A percentile compares a stretch with the other conserved stretches of the same genome.
These are phyloP conservation scores for Amazona vittata DNA, from an alignment of 2,113 vertebrate genomes.

Conservation along the genomic window DNA sequence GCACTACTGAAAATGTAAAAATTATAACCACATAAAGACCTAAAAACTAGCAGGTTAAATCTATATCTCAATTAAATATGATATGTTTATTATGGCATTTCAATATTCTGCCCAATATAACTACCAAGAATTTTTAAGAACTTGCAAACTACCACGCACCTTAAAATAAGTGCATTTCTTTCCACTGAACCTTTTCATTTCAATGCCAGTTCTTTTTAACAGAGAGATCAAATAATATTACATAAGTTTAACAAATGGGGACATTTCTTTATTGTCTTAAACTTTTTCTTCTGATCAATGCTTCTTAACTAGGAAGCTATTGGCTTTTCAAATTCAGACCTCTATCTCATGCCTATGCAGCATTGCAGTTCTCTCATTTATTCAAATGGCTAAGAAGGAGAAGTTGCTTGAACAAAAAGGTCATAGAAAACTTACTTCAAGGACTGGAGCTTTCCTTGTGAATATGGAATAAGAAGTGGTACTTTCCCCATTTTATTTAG, in stretches of 20 bases:
- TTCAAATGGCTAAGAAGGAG: not conserved
- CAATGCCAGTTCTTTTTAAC: not conserved
- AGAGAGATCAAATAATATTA: not conserved
- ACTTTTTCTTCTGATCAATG: not conserved
- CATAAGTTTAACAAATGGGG: not conserved
- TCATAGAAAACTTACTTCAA: conserved; percentile 67
- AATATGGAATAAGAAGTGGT: conserved; percentile 69
- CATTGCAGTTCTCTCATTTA: not conserved
- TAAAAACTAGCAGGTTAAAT: not conserved
- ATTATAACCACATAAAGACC: not conserved
- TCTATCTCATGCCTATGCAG: not conserved
- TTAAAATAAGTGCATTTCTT: not conserved
- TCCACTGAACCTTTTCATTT: not conserved
- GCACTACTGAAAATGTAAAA: not conserved
- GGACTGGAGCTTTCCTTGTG: conserved; percentile 41
- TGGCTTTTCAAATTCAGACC: not conserved
- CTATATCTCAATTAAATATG: not conserved
- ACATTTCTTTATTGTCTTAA: not conserved
- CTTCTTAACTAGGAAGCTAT: not conserved
- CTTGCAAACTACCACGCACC: not conserved
- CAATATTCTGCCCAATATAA: not conserved
- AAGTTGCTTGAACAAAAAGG: conserved; percentile 60
- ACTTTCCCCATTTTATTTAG: conserved; percentile 76
- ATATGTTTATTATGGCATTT: not conserved
- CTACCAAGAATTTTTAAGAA: not conserved